A percentile compares a stretch with the other conserved stretches of the same genome.
phyloP scores from a whole-genome alignment of 2,113 vertebrate species.

The Hippocampus mohnikei region DNA sequence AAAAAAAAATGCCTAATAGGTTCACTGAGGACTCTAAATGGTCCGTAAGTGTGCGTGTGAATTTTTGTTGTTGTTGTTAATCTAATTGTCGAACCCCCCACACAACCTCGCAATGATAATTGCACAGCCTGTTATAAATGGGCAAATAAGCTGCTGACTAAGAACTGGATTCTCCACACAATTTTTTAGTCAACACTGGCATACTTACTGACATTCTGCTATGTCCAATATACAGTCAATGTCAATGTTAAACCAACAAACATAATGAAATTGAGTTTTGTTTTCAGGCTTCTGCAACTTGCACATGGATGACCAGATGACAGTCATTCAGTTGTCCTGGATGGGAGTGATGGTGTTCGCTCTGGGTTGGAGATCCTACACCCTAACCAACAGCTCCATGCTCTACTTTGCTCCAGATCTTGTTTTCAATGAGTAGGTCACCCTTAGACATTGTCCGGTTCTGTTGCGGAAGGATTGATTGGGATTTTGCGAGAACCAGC shows the following conservation, averaged over 20 bases:
- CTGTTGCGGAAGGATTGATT: background rate
- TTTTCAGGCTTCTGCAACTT: conserved; percentile 87
- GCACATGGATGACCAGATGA: conserved; percentile 94
- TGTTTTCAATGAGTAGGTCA: conserved; percentile 95
- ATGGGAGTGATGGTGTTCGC: conserved; percentile 98
- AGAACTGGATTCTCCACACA: background rate
- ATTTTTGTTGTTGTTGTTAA: no score
- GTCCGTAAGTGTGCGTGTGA: no score
- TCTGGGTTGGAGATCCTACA: conserved; percentile 94
- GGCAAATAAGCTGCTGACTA: background rate
- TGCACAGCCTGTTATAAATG: background rate
- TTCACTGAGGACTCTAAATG: no score
- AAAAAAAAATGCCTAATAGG: no score
- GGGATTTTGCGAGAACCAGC: conserved; percentile 5
- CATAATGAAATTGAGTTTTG: background rate
- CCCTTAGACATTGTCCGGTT: accelerated
- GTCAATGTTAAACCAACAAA: background rate
- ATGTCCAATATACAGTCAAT: background rate
- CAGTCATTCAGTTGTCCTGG: conserved; percentile 94
- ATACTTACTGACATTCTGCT: background rate
- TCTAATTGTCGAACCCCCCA: no score
- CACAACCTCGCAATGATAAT: background rate
- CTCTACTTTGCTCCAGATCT: conserved; percentile 95
- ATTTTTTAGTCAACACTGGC: background rate
- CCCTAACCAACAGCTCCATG: conserved; percentile 87